These are phyloP conservation scores for Drosophila yakuba DNA, from an alignment of 1,140 invertebrate species.

Conservation along the genomic window DNA sequence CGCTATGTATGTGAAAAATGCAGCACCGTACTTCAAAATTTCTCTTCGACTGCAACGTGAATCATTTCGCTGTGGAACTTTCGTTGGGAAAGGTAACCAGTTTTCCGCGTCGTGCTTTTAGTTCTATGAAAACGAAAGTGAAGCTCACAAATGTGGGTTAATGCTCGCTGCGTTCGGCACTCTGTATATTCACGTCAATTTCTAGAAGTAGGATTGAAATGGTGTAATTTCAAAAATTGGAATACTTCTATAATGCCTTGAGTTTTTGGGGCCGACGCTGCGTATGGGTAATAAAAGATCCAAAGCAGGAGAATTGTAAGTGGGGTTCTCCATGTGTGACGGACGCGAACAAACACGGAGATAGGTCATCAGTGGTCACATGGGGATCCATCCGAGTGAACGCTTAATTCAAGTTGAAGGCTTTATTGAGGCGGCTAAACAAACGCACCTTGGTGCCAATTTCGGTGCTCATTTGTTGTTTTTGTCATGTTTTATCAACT, in stretches of 20 bases:
- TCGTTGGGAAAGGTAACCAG: constrained; percentile 35
- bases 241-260: too few species aligned
- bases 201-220: too few species aligned
- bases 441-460: constrained; percentile 74
- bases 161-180: background rate
- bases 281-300: constrained; percentile 1
- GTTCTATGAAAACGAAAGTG: constrained; percentile 38
- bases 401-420: constrained; percentile 72
- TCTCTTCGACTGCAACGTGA: constrained; percentile 27
- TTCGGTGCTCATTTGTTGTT: constrained; percentile 50
- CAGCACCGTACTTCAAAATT: constrained; percentile 25
- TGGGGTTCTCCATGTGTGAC: background rate
- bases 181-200: too few species aligned
- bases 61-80: constrained; percentile 29
- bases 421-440: constrained; percentile 55
- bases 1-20: constrained; percentile 28
- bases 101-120: constrained; percentile 7
- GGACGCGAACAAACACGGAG: background rate
- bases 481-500: constrained; percentile 30
- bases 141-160: background rate
- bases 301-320: background rate
- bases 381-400: constrained; percentile 33
- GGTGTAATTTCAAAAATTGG: too few species aligned
- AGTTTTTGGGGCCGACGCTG: too few species aligned
- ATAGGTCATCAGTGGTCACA: constrained; percentile 7